Evolutionary conservation across 2,888 invertebrate species (phyloP), one percentile per base, ranked within the genome.

Genomic region (Diarsia brunnea): DNA sequence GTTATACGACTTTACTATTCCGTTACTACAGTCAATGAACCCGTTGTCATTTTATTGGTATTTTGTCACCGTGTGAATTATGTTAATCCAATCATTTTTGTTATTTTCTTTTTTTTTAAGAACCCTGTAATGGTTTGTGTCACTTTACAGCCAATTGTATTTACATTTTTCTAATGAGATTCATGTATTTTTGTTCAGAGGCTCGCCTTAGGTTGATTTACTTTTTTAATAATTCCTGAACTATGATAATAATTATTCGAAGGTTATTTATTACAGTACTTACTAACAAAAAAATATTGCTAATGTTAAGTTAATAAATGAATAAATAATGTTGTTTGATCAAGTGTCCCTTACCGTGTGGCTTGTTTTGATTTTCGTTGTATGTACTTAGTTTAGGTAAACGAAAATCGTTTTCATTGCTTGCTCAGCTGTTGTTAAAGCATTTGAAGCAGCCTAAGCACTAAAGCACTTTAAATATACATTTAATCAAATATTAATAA

Each of bases 281-380:
- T 61, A n/a, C 21, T 21, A 38, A 38, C 21, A 61, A 61, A 38
- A 38, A 61, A 61, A 5, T 2, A 38, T 38, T 63, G 38, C 21
- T 61, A 38, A 21, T 38, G 61, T 61, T n/a, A 43, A 14, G n/a
- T 14, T 53, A 21, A 43, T 69, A 4, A 60, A 27, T 51, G 16
- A 24, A 51, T 27, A 19, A 63, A 27, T 61, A n/a, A 45, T 53
- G 2, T 27, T 79, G 73, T 21, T 79, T 79, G 73, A 67, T 49
- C 47, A 67, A 73, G 61, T 79, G 53, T 53, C 4, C 63, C 45
- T 60, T 71, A 27, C 0, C 10, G 10, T 14, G 38, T 21, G 1
- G 2, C 49, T 69, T 68, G 43, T 61, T 53, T 38, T 47, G 19
- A 38, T 72, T 12, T 8, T 19, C 16, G 38, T 38, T 38, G 38